phyloP scores from a whole-genome alignment of 2,888 invertebrate species.

The Incurvaria masculella region DNA sequence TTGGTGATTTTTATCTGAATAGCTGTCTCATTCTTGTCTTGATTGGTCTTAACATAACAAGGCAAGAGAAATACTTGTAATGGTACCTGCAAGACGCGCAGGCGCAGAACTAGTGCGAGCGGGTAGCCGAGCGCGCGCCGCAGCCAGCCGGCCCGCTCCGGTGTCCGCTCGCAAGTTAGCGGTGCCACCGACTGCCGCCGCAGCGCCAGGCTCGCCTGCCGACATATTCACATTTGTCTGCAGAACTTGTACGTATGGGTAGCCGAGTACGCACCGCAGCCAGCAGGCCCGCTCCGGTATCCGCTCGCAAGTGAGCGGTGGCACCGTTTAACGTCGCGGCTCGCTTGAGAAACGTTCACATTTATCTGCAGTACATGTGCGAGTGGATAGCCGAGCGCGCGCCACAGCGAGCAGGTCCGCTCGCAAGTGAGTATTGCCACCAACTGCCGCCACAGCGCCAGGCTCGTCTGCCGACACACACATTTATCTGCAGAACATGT shows the following conservation, averaged over 20 bases:
- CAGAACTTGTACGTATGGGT: constrained; percentile 57
- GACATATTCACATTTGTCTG: constrained; percentile 21
- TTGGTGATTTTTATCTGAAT: no score
- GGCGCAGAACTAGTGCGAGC: constrained; percentile 53
- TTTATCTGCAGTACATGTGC: constrained; percentile 42
- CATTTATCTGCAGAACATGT: neutral
- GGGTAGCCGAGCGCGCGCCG: constrained; percentile 52
- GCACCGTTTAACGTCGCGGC: constrained; percentile 53
- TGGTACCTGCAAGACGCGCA: constrained; percentile 57
- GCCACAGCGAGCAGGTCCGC: constrained; percentile 25
- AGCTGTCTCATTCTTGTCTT: no score
- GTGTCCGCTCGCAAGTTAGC: constrained; percentile 37
- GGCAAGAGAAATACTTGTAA: no score
- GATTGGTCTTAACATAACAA: no score
- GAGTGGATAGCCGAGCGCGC: constrained; percentile 54
- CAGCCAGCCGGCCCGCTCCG: constrained; percentile 19
- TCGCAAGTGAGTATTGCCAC: constrained; percentile 35
- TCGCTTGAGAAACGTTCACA: constrained; percentile 39
- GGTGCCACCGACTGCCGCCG: constrained; percentile 57
- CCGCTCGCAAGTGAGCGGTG: constrained; percentile 47
- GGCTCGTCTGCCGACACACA: neutral
- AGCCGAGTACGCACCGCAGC: constrained; percentile 43
- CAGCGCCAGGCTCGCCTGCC: constrained; percentile 50
- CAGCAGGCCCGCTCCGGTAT: constrained; percentile 9
- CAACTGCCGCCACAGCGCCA: neutral